Evolutionary conservation across 2,888 invertebrate species (phyloP).

Genomic region (Dryadula phaetusa): DNA sequence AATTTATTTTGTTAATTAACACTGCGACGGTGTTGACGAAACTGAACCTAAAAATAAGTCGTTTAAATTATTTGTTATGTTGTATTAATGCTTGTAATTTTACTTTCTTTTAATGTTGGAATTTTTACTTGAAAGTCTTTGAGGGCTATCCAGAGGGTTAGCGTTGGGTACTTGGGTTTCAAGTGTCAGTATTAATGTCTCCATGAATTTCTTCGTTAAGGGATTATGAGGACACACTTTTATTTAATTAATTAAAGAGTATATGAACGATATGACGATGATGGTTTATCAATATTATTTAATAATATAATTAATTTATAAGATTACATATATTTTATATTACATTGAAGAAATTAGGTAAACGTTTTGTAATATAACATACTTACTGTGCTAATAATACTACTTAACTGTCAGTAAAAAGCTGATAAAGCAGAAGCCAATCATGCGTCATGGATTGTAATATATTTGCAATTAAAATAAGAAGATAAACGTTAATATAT

Average conservation of each 20-base stretch:
- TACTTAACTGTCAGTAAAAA: background rate
- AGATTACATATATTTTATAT: background rate
- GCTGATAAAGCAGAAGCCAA: constrained; percentile 9
- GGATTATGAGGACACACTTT: too few species aligned
- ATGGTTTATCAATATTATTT: too few species aligned
- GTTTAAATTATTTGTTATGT: background rate
- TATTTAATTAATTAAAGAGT: too few species aligned
- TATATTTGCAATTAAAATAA: constrained; percentile 26
- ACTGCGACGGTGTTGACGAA: background rate
- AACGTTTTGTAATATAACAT: background rate
- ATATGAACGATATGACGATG: too few species aligned
- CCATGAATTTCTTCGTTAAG: too few species aligned
- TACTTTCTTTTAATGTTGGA: too few species aligned
- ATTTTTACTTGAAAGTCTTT: too few species aligned
- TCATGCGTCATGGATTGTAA: constrained; percentile 5
- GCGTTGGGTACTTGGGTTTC: too few species aligned
- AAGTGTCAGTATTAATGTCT: too few species aligned
- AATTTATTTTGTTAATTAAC: background rate
- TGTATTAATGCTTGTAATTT: background rate
- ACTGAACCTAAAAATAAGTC: background rate
- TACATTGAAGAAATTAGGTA: background rate
- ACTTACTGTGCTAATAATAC: background rate
- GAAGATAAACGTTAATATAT: constrained; percentile 16
- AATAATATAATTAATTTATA: background rate
- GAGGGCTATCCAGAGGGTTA: too few species aligned